phyloP scores from a whole-genome alignment of 2,797 vertebrate genomes.

The Sebastes itinus region DNA sequence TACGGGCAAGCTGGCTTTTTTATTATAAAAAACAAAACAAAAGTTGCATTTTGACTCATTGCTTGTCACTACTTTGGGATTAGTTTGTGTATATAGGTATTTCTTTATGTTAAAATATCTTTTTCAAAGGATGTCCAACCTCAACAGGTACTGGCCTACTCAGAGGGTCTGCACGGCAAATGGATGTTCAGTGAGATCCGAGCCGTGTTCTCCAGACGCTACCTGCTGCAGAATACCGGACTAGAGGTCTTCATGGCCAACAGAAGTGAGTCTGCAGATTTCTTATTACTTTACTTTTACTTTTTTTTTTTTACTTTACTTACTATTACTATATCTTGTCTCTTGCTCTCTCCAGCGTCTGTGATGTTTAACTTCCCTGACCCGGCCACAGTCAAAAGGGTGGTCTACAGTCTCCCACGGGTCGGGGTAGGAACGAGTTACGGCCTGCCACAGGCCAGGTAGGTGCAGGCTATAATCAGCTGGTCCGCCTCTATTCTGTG shows the following conservation, averaged over 20 bases:
- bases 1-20: slow-evolving; percentile 63
- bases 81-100: neutral
- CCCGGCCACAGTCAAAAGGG: slow-evolving; percentile 96
- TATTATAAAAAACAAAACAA: neutral
- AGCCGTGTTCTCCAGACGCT: slow-evolving; percentile 96
- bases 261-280: slow-evolving; percentile 87
- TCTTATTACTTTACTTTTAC: neutral
- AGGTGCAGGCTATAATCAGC: slow-evolving; percentile 3
- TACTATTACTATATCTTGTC: neutral
- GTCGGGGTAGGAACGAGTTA: slow-evolving; percentile 99
- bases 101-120: neutral
- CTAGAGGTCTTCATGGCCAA: slow-evolving; percentile 99
- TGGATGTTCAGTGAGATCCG: slow-evolving; percentile 99
- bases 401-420: slow-evolving; percentile 98
- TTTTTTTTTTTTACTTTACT: no score
- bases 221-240: slow-evolving; percentile 95
- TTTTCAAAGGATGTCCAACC: neutral
- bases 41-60: neutral
- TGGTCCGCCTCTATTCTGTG: neutral
- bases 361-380: slow-evolving; percentile 99
- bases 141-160: slow-evolving; percentile 93
- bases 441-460: slow-evolving; percentile 99
- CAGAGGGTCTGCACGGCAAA: slow-evolving; percentile 97
- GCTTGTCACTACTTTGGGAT: neutral
- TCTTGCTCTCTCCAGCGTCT: slow-evolving; percentile 85